Base-by-base conservation (phyloP, 92 coral and sea anemone species). In the Porites lobata region DNA sequence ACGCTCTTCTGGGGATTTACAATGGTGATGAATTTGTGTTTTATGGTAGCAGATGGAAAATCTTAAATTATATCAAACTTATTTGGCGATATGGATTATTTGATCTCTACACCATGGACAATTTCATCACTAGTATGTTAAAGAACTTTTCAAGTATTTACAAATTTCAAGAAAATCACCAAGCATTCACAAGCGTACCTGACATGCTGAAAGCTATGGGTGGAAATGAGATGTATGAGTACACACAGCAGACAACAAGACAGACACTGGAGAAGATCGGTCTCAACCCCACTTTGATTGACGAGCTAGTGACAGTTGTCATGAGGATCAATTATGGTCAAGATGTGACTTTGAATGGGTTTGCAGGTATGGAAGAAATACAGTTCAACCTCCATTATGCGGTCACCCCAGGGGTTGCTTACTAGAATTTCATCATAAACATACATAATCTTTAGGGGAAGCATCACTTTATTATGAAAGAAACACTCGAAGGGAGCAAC, bases 301-400 rank as follows among this genome's bases (percentile, higher is more conserved):
- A 98, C 72, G 98, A 98, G 77, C 89, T 98, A 21, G 99, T 94
- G 11, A 94, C 99, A 17, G 95, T 89, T 62, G 96, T 94, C n/a
- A 98, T 89, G 94, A 96, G 98, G 73, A 86, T 94, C 69, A 98
- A 98, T 79, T 98, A 98, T 94, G 99, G 99, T 8, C 99, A 98
- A 68, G 98, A 96, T 87, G 92, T 88, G n/a, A 77, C 93, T 9
- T 65, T 98, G 68, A 98, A 95, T 90, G 99, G 98, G 61, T 98
- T 98, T 86, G 98, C 99, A 96, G 99, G 99, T 96, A 92, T 56
- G 15, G 15, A 14, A 14, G 15, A 56, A 56, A 10, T 56, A 56
- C 13, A 14, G 61, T 56, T 56, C 4, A 56, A 56, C 61, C 17
- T 4, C 47, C 47, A 38, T 38, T 38, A 38, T 0, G 6, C 6